A percentile compares a stretch with the other conserved stretches of the same genome.
Evolutionary conservation across 2,113 vertebrate species (phyloP).

Genomic region (Suricata suricatta): DNA sequence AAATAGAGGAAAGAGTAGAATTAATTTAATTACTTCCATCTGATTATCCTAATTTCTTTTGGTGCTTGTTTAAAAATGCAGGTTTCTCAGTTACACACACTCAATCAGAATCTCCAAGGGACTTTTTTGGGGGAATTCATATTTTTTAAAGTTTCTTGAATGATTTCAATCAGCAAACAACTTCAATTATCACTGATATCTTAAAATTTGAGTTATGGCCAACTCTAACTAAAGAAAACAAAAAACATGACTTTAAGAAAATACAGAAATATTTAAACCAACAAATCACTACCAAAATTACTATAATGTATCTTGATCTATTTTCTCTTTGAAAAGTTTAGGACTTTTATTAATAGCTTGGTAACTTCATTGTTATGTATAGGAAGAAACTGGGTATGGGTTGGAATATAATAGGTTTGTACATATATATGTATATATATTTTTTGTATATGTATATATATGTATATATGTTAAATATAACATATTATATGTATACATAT

Average conservation of each 20-base stretch:
- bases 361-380: slow-evolving; percentile 35
- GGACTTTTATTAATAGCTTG: not conserved
- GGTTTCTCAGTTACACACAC: not conserved
- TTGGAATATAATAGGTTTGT: not conserved
- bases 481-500: not conserved
- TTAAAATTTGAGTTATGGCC: not conserved
- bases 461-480: too few relatives aligned
- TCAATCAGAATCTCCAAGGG: not conserved
- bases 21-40: not conserved
- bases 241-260: not conserved
- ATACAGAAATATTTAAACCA: not conserved
- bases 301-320: not conserved
- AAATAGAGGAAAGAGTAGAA: not conserved
- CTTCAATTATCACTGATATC: not conserved
- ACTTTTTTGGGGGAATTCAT: not conserved
- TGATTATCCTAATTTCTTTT: not conserved
- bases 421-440: too few relatives aligned
- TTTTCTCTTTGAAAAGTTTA: slow-evolving; percentile 7
- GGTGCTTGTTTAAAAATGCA: not conserved
- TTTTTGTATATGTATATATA: not conserved
- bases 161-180: not conserved
- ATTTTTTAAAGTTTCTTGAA: not conserved
- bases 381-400: not conserved
- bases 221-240: not conserved
- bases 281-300: not conserved